These are phyloP conservation scores for Coryphaenoides rupestris DNA, from an alignment of 2,113 vertebrate genomes.

Conservation along the genomic window DNA sequence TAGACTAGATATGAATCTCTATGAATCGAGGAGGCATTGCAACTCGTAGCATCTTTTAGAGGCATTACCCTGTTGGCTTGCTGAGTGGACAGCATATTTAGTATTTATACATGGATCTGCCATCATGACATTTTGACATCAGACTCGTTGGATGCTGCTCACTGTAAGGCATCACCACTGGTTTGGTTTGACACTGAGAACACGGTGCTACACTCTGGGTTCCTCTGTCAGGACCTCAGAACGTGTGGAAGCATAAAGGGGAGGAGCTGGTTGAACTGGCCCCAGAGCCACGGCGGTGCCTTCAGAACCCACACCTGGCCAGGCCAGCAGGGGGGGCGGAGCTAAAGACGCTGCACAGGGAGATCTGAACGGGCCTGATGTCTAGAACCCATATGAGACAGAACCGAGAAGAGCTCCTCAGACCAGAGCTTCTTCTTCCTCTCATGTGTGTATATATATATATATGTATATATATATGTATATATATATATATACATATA, in stretches of 20 bases:
- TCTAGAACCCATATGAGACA: no score
- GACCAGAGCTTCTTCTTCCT: no score
- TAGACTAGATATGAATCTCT: not conserved
- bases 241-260: slow-evolving; percentile 14
- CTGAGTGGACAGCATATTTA: slow-evolving; percentile 33
- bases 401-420: no score
- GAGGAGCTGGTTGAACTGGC: slow-evolving; percentile 36
- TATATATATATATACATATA: no score
- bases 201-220: slow-evolving; percentile 46
- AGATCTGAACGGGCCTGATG: no score
- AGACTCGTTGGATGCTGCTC: slow-evolving; percentile 38
- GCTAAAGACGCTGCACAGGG: no score
- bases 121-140: slow-evolving; percentile 32
- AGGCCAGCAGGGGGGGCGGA: no score
- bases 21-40: slow-evolving; percentile 7
- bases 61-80: slow-evolving; percentile 40
- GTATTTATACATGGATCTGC: slow-evolving; percentile 28
- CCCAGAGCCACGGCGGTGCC: slow-evolving; percentile 39
- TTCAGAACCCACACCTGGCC: no score
- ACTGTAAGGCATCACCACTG: slow-evolving; percentile 56
- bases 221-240: slow-evolving; percentile 15
- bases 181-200: slow-evolving; percentile 49
- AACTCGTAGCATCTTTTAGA: slow-evolving; percentile 28
- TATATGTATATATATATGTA: no score
- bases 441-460: no score